These are phyloP conservation scores for Dendrocopos noguchii DNA, from an alignment of 2,113 vertebrate genomes.

Conservation along the genomic window DNA sequence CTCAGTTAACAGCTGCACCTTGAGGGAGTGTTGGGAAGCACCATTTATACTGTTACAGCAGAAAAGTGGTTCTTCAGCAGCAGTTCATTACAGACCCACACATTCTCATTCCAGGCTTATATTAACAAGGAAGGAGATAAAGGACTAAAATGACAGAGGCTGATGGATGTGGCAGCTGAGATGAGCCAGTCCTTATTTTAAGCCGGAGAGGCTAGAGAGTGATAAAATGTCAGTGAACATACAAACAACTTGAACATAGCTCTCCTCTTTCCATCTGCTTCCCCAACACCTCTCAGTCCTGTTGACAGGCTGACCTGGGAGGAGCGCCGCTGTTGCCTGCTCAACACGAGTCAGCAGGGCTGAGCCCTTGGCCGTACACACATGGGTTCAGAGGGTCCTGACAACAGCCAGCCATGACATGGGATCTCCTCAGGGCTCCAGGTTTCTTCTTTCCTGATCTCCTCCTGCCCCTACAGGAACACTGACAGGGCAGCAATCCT, in stretches of 20 bases:
- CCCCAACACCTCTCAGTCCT: neutral
- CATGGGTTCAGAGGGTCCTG: neutral
- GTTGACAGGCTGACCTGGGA: neutral
- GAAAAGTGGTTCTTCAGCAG: neutral
- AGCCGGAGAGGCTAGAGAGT: conserved; percentile 13
- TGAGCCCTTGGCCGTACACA: neutral
- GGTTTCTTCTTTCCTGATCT: neutral
- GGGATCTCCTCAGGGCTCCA: neutral
- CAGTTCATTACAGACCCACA: neutral
- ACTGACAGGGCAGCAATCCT: neutral
- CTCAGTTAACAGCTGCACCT: neutral
- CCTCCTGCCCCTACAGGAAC: neutral
- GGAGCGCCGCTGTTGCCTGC: neutral
- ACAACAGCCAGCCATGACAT: neutral
- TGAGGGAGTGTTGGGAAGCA: neutral
- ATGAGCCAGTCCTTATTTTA: conserved; percentile 65
- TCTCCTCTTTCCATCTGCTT: neutral
- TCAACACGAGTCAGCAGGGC: neutral
- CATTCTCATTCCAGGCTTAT: conserved; percentile 24
- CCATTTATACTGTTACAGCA: neutral
- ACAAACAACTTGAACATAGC: conserved; percentile 15
- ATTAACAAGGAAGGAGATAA: conserved; percentile 51
- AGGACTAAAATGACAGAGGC: conserved; percentile 20
- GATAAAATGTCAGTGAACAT: conserved; percentile 21
- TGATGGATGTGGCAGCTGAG: conserved; percentile 65